Conservation (phyloP, 2,797 vertebrate species). For the Centropyge bicolor region DNA sequence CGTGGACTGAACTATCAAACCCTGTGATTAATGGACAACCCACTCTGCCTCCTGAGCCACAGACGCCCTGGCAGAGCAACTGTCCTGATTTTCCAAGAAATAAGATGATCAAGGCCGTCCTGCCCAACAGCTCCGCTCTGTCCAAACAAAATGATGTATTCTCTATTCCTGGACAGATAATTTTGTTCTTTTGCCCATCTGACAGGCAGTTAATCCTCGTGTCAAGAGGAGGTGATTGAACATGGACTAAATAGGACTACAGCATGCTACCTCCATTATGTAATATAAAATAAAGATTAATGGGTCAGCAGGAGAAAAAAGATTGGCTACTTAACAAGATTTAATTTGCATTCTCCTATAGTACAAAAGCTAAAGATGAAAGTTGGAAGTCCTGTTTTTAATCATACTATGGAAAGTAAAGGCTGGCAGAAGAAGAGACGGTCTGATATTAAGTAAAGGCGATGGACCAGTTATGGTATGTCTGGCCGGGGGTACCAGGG, state of each 20-base stretch:
- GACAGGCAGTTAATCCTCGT: background rate
- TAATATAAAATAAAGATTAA: background rate
- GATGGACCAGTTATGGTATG: constrained; percentile 12
- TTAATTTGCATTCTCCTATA: background rate
- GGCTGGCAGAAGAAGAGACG: background rate
- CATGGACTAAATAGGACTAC: background rate
- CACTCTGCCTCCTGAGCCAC: constrained; percentile 2
- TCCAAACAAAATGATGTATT: background rate
- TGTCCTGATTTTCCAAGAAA: background rate
- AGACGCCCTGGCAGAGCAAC: background rate
- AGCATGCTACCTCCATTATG: background rate
- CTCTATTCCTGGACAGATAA: background rate
- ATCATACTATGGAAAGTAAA: background rate
- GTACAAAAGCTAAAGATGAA: background rate
- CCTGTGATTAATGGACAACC: constrained; percentile 7
- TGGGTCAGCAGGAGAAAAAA: background rate
- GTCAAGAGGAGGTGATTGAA: background rate
- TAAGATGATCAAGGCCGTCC: background rate
- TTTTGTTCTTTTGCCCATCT: background rate
- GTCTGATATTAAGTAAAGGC: constrained; percentile 44
- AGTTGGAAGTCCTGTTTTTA: too few species aligned
- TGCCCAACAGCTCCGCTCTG: background rate
- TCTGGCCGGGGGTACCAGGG: constrained; percentile 16
- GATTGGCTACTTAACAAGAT: background rate
- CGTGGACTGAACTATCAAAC: background rate